Percentiles rank a stretch among this genome's conserved stretches.
Conservation (phyloP, 2,797 vertebrate genomes). For the Lagodon rhomboides region DNA sequence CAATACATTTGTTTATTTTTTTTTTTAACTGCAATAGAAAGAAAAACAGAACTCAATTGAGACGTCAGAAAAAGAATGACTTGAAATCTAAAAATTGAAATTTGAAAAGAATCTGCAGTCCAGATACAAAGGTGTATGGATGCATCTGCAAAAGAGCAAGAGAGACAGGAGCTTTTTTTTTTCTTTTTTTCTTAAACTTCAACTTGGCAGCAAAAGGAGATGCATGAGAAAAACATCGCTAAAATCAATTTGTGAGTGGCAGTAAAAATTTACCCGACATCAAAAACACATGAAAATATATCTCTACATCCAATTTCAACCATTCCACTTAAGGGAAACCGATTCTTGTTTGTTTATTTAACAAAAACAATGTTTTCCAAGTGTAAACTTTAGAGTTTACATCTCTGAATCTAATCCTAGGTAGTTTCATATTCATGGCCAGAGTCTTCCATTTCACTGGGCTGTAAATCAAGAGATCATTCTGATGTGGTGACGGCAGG, state of each 20-base stretch:
- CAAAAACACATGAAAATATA: constrained; percentile 52
- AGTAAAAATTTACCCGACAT: constrained; percentile 47
- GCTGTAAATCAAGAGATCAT: constrained; percentile 8
- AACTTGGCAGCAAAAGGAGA: constrained; percentile 56
- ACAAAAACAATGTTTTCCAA: constrained; percentile 48
- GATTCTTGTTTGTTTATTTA: constrained; percentile 28
- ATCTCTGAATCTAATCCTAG: constrained; percentile 74
- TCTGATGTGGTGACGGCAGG: constrained; percentile 6
- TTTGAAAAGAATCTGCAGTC: constrained; percentile 70
- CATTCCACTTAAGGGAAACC: constrained; percentile 38
- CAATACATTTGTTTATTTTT: constrained; percentile 83
- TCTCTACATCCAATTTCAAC: constrained; percentile 54
- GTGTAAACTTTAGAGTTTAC: constrained; percentile 70
- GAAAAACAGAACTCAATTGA: constrained; percentile 76
- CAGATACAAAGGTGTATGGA: constrained; percentile 81
- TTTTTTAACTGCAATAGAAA: constrained; percentile 83
- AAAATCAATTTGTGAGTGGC: constrained; percentile 41
- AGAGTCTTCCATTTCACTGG: constrained; percentile 16
- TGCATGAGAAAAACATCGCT: constrained; percentile 42
- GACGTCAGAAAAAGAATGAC: constrained; percentile 72
- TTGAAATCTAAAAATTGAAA: constrained; percentile 72
- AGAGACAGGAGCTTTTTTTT: constrained; percentile 68
- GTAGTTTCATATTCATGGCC: constrained; percentile 69
- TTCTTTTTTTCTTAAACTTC: constrained; percentile 24
- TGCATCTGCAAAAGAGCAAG: constrained; percentile 78